These are phyloP conservation scores for Hypolimnas misippus DNA, from an alignment of 2,888 invertebrate genomes.

Conservation along the genomic window DNA sequence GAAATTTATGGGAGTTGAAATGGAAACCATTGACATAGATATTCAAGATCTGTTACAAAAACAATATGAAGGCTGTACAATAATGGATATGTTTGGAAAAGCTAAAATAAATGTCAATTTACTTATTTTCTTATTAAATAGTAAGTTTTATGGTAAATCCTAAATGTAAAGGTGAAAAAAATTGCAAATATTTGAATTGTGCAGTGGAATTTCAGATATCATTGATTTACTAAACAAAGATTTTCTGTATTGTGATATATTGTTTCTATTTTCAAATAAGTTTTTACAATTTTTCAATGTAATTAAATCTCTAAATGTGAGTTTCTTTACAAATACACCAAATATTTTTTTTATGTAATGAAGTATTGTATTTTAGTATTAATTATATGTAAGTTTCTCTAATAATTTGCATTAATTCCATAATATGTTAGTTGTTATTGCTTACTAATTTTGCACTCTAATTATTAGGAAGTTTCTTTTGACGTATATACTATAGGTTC, in stretches of 20 bases:
- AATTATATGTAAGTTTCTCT: slow-evolving; percentile 4
- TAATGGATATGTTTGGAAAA: slow-evolving; percentile 91
- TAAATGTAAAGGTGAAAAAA: slow-evolving; percentile 5
- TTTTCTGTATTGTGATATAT: no score
- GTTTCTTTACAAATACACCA: not conserved
- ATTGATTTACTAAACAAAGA: no score
- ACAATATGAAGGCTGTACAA: slow-evolving; percentile 90
- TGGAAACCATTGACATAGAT: slow-evolving; percentile 89
- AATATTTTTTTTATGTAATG: not conserved
- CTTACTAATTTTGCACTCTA: not conserved
- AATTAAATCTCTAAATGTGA: not conserved
- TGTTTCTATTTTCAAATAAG: not conserved
- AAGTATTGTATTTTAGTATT: slow-evolving; percentile 9
- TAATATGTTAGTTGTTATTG: not conserved
- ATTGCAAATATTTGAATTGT: no score
- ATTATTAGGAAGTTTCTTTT: not conserved
- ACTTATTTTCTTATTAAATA: slow-evolving; percentile 88
- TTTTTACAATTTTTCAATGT: not conserved
- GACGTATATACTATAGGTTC: not conserved
- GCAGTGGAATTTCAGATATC: no score
- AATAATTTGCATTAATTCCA: not conserved
- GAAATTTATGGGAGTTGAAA: slow-evolving; percentile 90
- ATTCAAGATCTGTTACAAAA: slow-evolving; percentile 89
- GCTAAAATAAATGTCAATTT: slow-evolving; percentile 91
- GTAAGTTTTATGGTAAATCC: slow-evolving; percentile 88